Evolutionary conservation across 2,113 vertebrate genomes (phyloP).

Genomic region (Mustela nigripes): DNA sequence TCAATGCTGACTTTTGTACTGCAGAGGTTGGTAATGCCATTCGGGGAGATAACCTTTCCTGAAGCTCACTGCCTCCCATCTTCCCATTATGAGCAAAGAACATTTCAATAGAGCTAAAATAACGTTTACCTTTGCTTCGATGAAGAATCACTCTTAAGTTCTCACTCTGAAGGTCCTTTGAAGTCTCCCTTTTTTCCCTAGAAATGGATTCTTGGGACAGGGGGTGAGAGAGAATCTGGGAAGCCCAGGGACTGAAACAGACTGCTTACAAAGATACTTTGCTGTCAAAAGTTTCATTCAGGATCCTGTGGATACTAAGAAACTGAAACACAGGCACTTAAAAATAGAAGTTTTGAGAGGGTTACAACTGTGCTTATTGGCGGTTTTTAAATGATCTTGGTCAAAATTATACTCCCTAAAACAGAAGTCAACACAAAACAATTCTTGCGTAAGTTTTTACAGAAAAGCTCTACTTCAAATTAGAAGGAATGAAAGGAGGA

Average conservation of each 20-base stretch:
- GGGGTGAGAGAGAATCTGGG: background rate
- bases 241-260: background rate
- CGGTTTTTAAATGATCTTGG: constrained; percentile 8
- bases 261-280: constrained; percentile 50
- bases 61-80: background rate
- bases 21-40: background rate
- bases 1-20: constrained; percentile 74
- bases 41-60: background rate
- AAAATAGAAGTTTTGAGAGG: background rate
- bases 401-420: constrained; percentile 35
- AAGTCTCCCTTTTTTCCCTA: background rate
- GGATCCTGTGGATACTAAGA: background rate
- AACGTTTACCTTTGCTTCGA: background rate
- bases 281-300: constrained; percentile 18
- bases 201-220: background rate
- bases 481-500: background rate
- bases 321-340: constrained; percentile 24
- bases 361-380: constrained; percentile 6
- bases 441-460: constrained; percentile 28
- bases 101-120: background rate
- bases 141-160: constrained; percentile 6
- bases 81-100: background rate
- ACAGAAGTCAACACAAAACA: background rate
- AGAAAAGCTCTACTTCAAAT: constrained; percentile 17
- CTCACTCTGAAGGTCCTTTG: constrained; percentile 12